phyloP scores from a whole-genome alignment of 2,113 vertebrate species.

The Misgurnus anguillicaudatus region DNA sequence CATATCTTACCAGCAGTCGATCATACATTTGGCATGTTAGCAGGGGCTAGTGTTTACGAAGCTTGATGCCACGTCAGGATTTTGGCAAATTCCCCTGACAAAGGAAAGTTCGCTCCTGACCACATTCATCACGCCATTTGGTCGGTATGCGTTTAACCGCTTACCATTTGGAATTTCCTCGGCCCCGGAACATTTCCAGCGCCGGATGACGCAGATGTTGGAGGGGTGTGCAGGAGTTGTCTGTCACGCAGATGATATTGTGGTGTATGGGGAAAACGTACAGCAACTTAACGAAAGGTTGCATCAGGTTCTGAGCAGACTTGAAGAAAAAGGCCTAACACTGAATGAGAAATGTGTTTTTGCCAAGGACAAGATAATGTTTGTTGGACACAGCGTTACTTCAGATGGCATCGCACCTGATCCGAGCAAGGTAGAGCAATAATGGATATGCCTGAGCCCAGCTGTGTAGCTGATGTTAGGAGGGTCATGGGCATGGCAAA shows the following conservation, averaged over 20 bases:
- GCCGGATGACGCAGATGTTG: slow-evolving; percentile 18
- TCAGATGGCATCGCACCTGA: slow-evolving; percentile 8
- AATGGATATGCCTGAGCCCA: not conserved
- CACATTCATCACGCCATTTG: slow-evolving; percentile 36
- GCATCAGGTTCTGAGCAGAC: slow-evolving; percentile 20
- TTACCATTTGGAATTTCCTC: slow-evolving; percentile 22
- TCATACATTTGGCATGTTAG: slow-evolving; percentile 34
- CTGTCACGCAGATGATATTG: slow-evolving; percentile 18
- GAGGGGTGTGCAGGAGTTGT: slow-evolving; percentile 20
- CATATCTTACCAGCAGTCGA: slow-evolving; percentile 43
- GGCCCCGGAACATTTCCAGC: slow-evolving; percentile 39
- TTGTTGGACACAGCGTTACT: slow-evolving; percentile 27
- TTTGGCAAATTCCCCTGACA: slow-evolving; percentile 37
- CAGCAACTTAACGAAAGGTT: slow-evolving; percentile 32
- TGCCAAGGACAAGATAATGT: slow-evolving; percentile 32
- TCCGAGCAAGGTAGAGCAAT: slow-evolving; percentile 31
- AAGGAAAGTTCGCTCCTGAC: slow-evolving; percentile 13
- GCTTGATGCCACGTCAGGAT: slow-evolving; percentile 30
- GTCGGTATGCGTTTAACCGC: slow-evolving; percentile 35
- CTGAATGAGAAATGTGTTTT: slow-evolving; percentile 39
- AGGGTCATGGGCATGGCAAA: no score
- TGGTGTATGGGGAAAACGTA: slow-evolving; percentile 6
- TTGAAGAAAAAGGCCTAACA: not conserved
- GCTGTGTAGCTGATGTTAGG: no score
- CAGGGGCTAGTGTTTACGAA: slow-evolving; percentile 41